phyloP scores from a whole-genome alignment of 1,140 invertebrate genomes.

The Drusus annulatus region DNA sequence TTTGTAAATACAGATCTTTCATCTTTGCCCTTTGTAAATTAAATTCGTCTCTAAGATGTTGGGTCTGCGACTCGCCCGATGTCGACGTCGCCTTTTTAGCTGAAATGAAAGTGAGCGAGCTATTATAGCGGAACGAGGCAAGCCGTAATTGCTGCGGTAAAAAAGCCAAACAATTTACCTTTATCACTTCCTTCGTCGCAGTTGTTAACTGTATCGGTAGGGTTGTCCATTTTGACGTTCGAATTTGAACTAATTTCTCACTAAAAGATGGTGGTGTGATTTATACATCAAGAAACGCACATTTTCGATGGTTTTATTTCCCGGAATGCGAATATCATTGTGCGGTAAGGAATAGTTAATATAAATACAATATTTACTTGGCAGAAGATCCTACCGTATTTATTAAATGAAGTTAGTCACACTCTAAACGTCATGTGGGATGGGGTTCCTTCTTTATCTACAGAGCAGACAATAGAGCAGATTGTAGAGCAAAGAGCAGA shows the following conservation, averaged over 20 bases:
- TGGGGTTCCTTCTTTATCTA: constrained; percentile 33
- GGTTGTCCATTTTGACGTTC: constrained; percentile 48
- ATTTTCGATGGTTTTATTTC: constrained; percentile 27
- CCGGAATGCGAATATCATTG: constrained; percentile 25
- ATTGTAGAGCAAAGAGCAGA: too few relatives aligned
- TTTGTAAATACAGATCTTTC: constrained; percentile 92
- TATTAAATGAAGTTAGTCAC: constrained; percentile 48
- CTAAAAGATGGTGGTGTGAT: neutral
- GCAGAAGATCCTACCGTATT: constrained; percentile 27
- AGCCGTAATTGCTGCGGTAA: neutral
- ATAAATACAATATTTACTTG: constrained; percentile 40
- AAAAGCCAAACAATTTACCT: constrained; percentile 32
- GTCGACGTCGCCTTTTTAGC: constrained; percentile 44
- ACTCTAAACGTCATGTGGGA: constrained; percentile 44
- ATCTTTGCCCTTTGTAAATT: constrained; percentile 91
- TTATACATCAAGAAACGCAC: neutral
- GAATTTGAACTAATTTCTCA: neutral
- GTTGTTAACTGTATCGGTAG: constrained; percentile 36
- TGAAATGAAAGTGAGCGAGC: constrained; percentile 38
- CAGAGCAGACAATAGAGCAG: neutral
- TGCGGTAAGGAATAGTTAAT: constrained; percentile 21
- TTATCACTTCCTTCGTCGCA: constrained; percentile 44
- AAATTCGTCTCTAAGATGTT: constrained; percentile 86
- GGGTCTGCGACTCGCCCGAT: constrained; percentile 71
- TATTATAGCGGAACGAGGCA: neutral